Evolutionary conservation across 2,888 invertebrate species (phyloP).

Genomic region (Diarsia mendica): DNA sequence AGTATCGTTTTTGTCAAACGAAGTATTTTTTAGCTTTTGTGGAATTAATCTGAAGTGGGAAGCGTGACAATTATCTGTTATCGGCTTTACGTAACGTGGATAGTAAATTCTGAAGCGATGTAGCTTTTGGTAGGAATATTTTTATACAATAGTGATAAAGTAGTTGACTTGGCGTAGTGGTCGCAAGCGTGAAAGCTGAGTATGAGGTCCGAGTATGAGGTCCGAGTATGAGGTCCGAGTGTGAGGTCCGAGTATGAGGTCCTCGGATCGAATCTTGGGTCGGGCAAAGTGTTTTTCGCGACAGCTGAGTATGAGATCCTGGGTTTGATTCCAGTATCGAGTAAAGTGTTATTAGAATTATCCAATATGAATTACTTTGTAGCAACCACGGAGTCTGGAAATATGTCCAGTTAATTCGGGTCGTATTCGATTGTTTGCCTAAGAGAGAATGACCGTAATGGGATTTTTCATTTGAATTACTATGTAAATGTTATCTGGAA

Average conservation of each 20-base stretch:
- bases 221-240: too few relatives aligned
- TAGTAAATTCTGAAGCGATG: constrained; percentile 6
- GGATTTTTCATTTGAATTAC: not conserved
- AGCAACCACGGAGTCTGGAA: too few relatives aligned
- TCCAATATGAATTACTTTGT: too few relatives aligned
- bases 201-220: too few relatives aligned
- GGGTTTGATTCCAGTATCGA: not conserved
- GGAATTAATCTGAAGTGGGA: constrained; percentile 3
- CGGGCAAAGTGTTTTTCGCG: too few relatives aligned
- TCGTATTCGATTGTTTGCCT: too few relatives aligned
- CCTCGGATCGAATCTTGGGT: too few relatives aligned
- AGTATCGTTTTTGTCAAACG: constrained; percentile 53
- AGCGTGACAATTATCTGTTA: constrained; percentile 48
- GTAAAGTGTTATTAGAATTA: too few relatives aligned
- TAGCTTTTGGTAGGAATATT: not conserved
- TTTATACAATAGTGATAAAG: too few relatives aligned
- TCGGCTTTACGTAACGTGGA: constrained; percentile 15
- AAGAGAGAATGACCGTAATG: not conserved
- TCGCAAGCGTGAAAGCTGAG: not conserved
- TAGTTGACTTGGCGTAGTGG: too few relatives aligned
- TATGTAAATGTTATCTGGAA: not conserved
- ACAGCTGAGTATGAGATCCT: not conserved
- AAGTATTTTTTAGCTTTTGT: constrained; percentile 39
- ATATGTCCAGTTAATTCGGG: too few relatives aligned
- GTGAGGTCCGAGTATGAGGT: too few relatives aligned